Base-by-base conservation (phyloP, 30 jellyfish, hydroid and myxozoan genomes). In the Chrysaora quinquecirrha region DNA sequence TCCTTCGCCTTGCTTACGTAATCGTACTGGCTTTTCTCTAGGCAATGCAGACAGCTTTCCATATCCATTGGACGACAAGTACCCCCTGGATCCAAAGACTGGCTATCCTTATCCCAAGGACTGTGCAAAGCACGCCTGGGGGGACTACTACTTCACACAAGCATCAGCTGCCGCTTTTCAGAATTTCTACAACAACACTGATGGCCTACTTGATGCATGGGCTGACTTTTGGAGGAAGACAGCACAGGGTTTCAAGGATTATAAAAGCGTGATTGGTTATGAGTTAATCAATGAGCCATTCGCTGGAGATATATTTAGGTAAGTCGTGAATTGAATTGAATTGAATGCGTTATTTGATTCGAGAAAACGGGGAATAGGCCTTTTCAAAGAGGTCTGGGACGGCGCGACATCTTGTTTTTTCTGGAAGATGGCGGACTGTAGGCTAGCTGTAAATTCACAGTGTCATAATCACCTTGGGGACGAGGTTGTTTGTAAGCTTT, bases 101-200 rank as follows among this genome's bases (percentile, higher is more conserved):
- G 98, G 98, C n/a, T 91, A 91, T 60, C 98, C 98, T 20, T 85
- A 61, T 50, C 91, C 91, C 32, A 87, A 91, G 63, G 98, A 91
- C 63, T 91, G 98, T 71, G 89, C 68, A 20, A 78, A 54, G 28
- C 90, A 76, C 31, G 67, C 92, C 48, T 91, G 98, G 98, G 98
- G 96, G 50, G 86, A 91, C 73, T 91, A 91, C 76, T 91, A 91
- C 80, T 91, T 91, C 66, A 82, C 92, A 10, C 96, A 91, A 65
- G 98, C 98, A 1, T 94, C 95, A 19, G 85, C 96, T 7, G 78
- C 95, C 19, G 96, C 98, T 32, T 91, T 91, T 68, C 98, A 91
- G 75, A 85, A 86, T 46, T 73, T 91, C 43, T 91, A 91, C 82
- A 87, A 83, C 87, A 91, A 91, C 76, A 85, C 94, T 14, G 96